Evolutionary conservation across 2,888 invertebrate genomes (phyloP).

Genomic region (Blastobasis lacticolella): DNA sequence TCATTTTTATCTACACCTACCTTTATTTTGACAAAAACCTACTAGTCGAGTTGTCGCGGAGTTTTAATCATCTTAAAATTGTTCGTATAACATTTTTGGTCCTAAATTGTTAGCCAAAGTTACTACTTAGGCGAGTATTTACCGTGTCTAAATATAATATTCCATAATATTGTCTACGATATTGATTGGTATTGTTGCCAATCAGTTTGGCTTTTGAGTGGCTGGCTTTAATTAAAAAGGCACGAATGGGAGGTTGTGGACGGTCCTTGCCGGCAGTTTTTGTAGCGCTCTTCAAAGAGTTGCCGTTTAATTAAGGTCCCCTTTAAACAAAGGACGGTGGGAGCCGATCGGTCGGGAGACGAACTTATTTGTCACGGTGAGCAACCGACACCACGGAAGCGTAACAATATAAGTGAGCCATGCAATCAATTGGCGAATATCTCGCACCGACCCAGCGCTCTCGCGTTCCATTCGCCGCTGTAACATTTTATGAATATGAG

Average conservation of each 20-base stretch:
- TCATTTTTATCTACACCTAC: too few species aligned
- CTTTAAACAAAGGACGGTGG: slow-evolving; percentile 32
- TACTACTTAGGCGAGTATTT: too few species aligned
- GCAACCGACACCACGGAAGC: slow-evolving; percentile 7
- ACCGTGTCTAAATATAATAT: too few species aligned
- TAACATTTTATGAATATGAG: too few species aligned
- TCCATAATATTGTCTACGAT: slow-evolving; percentile 9
- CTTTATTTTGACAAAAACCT: too few species aligned
- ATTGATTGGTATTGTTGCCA: slow-evolving; percentile 21
- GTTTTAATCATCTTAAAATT: slow-evolving; percentile 5
- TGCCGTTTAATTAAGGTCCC: slow-evolving; percentile 38
- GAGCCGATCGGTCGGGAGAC: slow-evolving; percentile 14
- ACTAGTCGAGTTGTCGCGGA: too few species aligned
- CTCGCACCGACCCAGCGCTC: too few species aligned
- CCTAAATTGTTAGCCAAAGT: too few species aligned
- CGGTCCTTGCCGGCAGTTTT: slow-evolving; percentile 23
- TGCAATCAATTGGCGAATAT: too few species aligned
- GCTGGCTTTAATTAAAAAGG: slow-evolving; percentile 34
- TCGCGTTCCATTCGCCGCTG: too few species aligned
- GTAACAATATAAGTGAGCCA: too few species aligned
- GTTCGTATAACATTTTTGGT: background rate
- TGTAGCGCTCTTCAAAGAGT: slow-evolving; percentile 36
- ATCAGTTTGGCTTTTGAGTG: slow-evolving; percentile 20
- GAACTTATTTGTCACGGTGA: slow-evolving; percentile 26
- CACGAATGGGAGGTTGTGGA: slow-evolving; percentile 13